These are phyloP conservation scores for Siniperca chuatsi DNA, from an alignment of 2,113 vertebrate species.

Conservation along the genomic window DNA sequence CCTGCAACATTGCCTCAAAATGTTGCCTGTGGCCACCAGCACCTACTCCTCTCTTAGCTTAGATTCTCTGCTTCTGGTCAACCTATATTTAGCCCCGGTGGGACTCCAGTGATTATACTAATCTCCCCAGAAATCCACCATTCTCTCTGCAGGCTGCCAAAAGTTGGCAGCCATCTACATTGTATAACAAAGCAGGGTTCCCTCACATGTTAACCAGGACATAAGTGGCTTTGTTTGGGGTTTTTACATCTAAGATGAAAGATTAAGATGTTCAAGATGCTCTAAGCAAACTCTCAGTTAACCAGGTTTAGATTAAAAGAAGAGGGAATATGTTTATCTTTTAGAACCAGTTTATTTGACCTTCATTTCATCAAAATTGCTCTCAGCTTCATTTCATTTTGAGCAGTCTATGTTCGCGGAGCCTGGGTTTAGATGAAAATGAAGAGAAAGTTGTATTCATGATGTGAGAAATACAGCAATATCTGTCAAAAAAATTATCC, in stretches of 20 bases:
- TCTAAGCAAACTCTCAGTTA: background rate
- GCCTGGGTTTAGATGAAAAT: constrained; percentile 15
- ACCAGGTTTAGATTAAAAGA: background rate
- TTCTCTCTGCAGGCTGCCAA: constrained; percentile 61
- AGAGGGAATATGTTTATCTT: background rate
- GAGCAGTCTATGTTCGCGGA: background rate
- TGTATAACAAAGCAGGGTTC: constrained; percentile 60
- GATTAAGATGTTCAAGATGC: constrained; percentile 16
- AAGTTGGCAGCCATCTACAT: constrained; percentile 63
- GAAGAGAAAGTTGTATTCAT: constrained; percentile 5
- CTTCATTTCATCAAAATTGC: background rate
- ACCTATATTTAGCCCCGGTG: constrained; percentile 69
- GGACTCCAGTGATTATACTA: constrained; percentile 73
- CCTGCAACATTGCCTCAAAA: constrained; percentile 63
- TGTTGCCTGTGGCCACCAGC: constrained; percentile 59
- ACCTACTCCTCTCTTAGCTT: constrained; percentile 47
- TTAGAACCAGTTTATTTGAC: background rate
- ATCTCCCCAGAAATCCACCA: constrained; percentile 71
- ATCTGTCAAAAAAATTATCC: background rate
- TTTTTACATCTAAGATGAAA: constrained; percentile 43
- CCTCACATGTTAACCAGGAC: constrained; percentile 59
- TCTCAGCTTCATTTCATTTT: background rate
- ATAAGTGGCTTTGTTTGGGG: constrained; percentile 48
- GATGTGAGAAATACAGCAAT: constrained; percentile 12
- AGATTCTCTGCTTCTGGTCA: constrained; percentile 48